Evolutionary conservation across 1,140 invertebrate species (phyloP).

Genomic region (Cherax destructor): DNA sequence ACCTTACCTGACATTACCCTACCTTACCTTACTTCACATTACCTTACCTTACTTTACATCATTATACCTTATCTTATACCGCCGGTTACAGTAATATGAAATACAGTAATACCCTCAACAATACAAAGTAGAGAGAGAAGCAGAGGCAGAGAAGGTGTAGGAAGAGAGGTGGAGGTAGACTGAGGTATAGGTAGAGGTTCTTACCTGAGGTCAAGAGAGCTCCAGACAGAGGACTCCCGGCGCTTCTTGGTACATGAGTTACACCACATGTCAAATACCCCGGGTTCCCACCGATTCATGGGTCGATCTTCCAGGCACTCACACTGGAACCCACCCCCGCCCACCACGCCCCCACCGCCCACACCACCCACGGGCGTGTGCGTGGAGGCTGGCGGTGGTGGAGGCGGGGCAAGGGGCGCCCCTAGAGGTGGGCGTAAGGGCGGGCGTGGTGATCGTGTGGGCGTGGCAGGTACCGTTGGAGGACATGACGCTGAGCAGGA

Average conservation of each 20-base stretch:
- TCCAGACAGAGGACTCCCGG: conserved; percentile 45
- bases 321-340: conserved; percentile 65
- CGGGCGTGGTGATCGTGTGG: conserved; percentile 60
- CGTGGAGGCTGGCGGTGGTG: conserved; percentile 29
- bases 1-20: no score
- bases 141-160: no score
- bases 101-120: no score
- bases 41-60: no score
- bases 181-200: not conserved
- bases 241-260: conserved; percentile 58
- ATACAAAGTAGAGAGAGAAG: no score
- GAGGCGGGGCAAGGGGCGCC: conserved; percentile 29
- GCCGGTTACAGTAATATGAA: no score
- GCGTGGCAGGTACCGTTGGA: conserved; percentile 62
- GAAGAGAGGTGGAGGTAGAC: no score
- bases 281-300: conserved; percentile 54
- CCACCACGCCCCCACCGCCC: conserved; percentile 29
- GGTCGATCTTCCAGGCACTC: conserved; percentile 64
- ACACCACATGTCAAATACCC: conserved; percentile 67
- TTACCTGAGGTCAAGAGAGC: conserved; percentile 62
- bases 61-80: no score
- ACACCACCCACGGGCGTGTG: conserved; percentile 10
- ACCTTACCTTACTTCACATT: no score
- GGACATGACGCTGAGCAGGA: conserved; percentile 58
- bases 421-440: conserved; percentile 29